Evolutionary conservation across 2,888 invertebrate genomes (phyloP).

Genomic region (Koerneria pararmatus): DNA sequence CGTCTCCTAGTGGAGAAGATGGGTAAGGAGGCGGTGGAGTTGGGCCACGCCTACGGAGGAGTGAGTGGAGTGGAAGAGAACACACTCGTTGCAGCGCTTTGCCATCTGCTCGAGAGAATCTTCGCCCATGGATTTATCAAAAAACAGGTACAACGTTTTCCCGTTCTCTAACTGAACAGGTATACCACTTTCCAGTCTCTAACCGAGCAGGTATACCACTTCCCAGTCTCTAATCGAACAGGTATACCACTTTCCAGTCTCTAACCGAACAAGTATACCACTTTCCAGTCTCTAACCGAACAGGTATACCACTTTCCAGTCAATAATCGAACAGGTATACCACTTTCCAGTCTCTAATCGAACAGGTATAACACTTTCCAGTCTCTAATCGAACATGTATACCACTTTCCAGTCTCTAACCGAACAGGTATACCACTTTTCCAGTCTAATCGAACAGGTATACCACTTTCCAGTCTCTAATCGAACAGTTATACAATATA

Average conservation of each 20-base stretch:
- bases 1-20: constrained; percentile 97
- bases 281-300: no score
- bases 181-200: not conserved
- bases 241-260: not conserved
- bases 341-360: no score
- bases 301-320: no score
- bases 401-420: not conserved
- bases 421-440: not conserved
- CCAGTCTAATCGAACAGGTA: not conserved
- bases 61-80: constrained; percentile 85
- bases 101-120: constrained; percentile 90
- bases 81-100: constrained; percentile 88
- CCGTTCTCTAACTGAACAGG: not conserved
- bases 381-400: constrained; percentile 2
- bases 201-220: not conserved
- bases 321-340: no score
- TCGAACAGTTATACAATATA: no score
- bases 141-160: constrained; percentile 69
- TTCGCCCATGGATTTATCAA: constrained; percentile 95
- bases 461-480: no score
- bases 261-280: no score
- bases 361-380: constrained; percentile 67
- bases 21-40: constrained; percentile 86
- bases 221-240: not conserved
- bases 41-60: constrained; percentile 77